A percentile compares a stretch with the other conserved stretches of the same genome.
phyloP scores from a whole-genome alignment of 2,113 vertebrate species.

The Caloenas nicobarica region DNA sequence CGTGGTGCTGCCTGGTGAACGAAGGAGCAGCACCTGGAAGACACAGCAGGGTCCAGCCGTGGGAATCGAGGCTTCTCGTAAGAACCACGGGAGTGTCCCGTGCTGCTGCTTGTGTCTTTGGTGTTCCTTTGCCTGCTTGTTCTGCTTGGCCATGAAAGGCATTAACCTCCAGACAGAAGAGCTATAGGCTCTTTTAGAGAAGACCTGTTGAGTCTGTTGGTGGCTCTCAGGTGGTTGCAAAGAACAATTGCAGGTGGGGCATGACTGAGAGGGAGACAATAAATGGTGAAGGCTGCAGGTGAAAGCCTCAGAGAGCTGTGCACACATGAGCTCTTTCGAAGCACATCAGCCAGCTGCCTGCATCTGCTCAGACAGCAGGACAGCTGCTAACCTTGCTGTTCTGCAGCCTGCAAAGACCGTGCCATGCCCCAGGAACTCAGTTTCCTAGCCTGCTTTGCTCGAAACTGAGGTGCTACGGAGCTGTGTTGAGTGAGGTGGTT shows the following conservation, averaged over 20 bases:
- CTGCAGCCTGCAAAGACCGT: neutral
- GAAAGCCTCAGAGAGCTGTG: neutral
- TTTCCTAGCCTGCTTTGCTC: neutral
- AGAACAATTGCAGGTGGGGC: neutral
- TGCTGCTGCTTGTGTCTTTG: neutral
- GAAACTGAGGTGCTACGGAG: neutral
- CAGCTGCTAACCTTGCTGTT: neutral
- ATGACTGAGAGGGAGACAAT: neutral
- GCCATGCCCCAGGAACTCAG: neutral
- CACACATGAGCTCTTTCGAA: neutral
- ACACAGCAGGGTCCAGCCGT: neutral
- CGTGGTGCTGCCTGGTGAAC: neutral
- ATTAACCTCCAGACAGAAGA: neutral
- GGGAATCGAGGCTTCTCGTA: rapidly evolving
- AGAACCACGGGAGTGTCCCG: rapidly evolving
- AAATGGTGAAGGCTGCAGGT: neutral
- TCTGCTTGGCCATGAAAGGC: neutral
- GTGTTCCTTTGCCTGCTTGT: rapidly evolving
- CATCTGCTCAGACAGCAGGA: neutral
- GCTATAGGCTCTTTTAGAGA: neutral
- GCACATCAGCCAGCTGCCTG: neutral
- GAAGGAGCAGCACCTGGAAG: neutral
- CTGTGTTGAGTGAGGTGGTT: neutral
- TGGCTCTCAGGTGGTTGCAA: neutral
- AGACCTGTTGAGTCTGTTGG: neutral